Evolutionary conservation across 1,140 invertebrate genomes (phyloP).

Genomic region (Hydropsyche tenuis): DNA sequence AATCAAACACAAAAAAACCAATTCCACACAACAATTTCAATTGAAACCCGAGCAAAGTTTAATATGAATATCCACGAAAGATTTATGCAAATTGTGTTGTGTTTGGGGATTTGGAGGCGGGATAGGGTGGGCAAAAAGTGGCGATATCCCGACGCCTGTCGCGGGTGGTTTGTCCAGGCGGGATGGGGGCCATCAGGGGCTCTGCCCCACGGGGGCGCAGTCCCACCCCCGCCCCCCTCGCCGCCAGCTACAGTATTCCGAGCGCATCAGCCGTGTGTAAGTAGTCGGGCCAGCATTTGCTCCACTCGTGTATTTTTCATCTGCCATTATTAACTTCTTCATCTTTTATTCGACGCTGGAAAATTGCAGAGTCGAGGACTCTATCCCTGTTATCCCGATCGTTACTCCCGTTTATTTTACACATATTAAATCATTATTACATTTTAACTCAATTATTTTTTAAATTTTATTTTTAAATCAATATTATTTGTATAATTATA

Average conservation of each 20-base stretch:
- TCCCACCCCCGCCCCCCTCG: background rate
- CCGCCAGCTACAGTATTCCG: constrained; percentile 35
- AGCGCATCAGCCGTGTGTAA: constrained; percentile 41
- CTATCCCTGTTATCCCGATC: constrained; percentile 41
- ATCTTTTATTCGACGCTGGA: constrained; percentile 50
- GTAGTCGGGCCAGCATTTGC: constrained; percentile 39
- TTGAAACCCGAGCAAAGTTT: too few relatives aligned
- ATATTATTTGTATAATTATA: too few relatives aligned
- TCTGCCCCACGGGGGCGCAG: background rate
- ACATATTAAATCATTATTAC: background rate
- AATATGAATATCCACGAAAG: background rate
- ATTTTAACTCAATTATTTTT: background rate
- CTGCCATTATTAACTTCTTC: constrained; percentile 50
- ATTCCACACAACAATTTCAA: too few relatives aligned
- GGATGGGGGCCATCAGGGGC: background rate
- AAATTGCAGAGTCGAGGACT: constrained; percentile 49
- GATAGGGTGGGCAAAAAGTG: constrained; percentile 4
- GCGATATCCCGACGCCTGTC: constrained; percentile 24
- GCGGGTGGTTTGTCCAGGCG: constrained; percentile 28
- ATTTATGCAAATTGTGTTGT: constrained; percentile 13
- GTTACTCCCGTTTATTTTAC: constrained; percentile 7
- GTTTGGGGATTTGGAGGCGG: constrained; percentile 8
- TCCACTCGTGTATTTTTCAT: constrained; percentile 44
- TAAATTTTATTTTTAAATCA: background rate
- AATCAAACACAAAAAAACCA: too few relatives aligned